These are phyloP conservation scores for Rhagoletis pomonella DNA, from an alignment of 1,140 invertebrate species.

Conservation along the genomic window DNA sequence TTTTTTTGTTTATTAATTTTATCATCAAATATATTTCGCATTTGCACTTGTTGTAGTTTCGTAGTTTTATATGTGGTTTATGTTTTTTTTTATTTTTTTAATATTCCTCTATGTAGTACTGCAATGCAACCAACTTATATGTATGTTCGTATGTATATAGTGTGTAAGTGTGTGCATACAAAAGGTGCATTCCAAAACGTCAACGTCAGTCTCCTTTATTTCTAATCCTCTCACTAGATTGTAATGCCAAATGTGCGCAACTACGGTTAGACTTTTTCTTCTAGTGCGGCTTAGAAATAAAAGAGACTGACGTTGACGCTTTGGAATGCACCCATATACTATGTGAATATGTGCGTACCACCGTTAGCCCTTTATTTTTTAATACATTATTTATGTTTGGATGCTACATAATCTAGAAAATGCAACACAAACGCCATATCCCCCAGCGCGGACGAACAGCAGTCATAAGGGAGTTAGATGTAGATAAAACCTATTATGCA, in stretches of 20 bases:
- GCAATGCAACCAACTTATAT: slow-evolving; percentile 18
- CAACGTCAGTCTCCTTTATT: no score
- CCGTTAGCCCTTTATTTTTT: slow-evolving; percentile 14
- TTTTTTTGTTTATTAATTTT: neutral
- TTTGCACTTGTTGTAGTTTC: slow-evolving; percentile 34
- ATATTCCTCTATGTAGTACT: slow-evolving; percentile 21
- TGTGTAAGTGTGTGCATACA: neutral
- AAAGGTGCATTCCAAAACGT: no score
- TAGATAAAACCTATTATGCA: no score
- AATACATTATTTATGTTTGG: slow-evolving; percentile 32
- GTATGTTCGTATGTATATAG: neutral
- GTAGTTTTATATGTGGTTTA: slow-evolving; percentile 31
- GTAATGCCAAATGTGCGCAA: no score
- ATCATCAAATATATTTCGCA: slow-evolving; percentile 27
- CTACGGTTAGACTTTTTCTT: no score
- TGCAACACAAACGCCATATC: slow-evolving; percentile 21
- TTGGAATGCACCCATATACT: neutral
- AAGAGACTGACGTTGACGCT: no score
- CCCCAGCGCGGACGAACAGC: slow-evolving; percentile 20
- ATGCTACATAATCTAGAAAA: neutral
- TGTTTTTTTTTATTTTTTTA: neutral
- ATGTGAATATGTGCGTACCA: slow-evolving; percentile 33
- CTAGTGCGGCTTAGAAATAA: no score
- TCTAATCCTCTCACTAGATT: no score
- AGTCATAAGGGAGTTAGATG: neutral